Evolutionary conservation across 2,797 vertebrate genomes (phyloP).

Genomic region (Clangula hyemalis): DNA sequence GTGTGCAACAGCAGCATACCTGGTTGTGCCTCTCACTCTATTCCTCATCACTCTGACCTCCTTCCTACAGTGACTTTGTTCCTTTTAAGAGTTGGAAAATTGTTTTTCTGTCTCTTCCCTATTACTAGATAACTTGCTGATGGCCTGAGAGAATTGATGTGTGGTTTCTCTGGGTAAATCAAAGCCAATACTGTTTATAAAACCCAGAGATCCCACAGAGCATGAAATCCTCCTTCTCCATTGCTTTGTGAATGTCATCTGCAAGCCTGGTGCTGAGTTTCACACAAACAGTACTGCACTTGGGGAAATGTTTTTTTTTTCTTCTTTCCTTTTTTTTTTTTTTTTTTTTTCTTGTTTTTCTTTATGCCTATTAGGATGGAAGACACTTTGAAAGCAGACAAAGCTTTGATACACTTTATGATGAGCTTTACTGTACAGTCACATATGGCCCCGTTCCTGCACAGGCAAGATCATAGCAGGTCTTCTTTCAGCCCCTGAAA

Average conservation of each 20-base stretch:
- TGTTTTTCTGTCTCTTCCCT: neutral
- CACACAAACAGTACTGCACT: neutral
- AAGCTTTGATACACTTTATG: neutral
- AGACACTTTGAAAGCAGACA: neutral
- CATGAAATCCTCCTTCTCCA: neutral
- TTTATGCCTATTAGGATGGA: neutral
- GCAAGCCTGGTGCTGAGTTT: neutral
- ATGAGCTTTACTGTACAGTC: neutral
- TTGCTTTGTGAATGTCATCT: neutral
- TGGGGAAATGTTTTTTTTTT: neutral
- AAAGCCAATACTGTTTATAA: neutral
- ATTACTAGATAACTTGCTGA: neutral
- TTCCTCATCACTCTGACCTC: neutral
- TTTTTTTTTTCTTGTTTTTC: neutral
- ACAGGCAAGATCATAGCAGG: neutral
- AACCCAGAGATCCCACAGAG: neutral
- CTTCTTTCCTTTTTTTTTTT: neutral
- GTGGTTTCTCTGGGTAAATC: slow-evolving; percentile 1
- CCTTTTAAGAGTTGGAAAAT: neutral
- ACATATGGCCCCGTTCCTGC: neutral
- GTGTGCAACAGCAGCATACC: neutral
- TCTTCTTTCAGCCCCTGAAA: neutral
- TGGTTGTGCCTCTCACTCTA: neutral
- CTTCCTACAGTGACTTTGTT: neutral
- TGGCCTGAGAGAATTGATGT: neutral